phyloP scores from a whole-genome alignment of 2,113 vertebrate genomes.

The Cranoglanis bouderius region DNA sequence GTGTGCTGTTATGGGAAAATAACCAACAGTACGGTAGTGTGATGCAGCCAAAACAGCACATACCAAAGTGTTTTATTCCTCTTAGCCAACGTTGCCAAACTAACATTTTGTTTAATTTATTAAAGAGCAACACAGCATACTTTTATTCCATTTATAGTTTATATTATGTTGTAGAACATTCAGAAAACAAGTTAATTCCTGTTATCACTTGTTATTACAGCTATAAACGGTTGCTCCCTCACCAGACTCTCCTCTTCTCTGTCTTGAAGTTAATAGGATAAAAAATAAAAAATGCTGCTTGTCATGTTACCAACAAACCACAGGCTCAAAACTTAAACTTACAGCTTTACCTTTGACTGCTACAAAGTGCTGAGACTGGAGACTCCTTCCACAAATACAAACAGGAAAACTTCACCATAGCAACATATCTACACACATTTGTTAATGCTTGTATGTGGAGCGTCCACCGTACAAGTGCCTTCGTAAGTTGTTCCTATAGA shows the following conservation, averaged over 20 bases:
- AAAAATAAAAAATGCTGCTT: not conserved
- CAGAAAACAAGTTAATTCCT: not conserved
- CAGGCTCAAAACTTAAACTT: not conserved
- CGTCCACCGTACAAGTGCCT: not conserved
- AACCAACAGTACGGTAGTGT: not conserved
- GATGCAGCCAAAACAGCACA: not conserved
- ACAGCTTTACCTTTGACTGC: not conserved
- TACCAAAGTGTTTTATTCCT: not conserved
- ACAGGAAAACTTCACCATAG: not conserved
- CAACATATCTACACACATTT: not conserved
- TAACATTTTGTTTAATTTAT: constrained; percentile 6
- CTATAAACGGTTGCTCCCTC: not conserved
- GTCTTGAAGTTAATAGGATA: not conserved
- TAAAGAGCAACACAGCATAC: not conserved
- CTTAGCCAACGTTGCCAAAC: not conserved
- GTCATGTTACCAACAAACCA: not conserved
- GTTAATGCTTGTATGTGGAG: not conserved
- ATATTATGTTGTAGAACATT: not conserved
- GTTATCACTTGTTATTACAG: not conserved
- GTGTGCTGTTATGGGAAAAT: not conserved
- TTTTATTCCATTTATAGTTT: not conserved
- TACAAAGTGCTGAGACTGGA: not conserved
- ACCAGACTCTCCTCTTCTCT: not conserved
- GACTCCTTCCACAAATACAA: not conserved
- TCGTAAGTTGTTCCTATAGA: not conserved